Evolutionary conservation across 2,797 vertebrate genomes (phyloP).

Genomic region (Rhodeus uyekii): DNA sequence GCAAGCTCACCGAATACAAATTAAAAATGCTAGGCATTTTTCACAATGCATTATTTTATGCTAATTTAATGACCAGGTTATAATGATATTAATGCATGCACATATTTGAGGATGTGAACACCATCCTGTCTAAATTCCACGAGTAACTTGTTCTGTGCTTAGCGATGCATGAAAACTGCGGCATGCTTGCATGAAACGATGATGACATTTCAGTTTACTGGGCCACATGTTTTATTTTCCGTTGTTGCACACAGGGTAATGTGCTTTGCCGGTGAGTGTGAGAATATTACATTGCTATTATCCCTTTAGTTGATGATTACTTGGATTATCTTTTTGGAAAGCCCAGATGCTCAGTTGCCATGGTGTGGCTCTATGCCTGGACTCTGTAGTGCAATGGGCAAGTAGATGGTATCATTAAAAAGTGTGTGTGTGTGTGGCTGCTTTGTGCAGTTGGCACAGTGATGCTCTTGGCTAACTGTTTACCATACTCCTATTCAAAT

Average conservation of each 20-base stretch:
- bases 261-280: slow-evolving; percentile 27
- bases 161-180: neutral
- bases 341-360: slow-evolving; percentile 35
- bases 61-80: slow-evolving; percentile 55
- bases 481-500: slow-evolving; percentile 30
- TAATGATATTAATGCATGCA: slow-evolving; percentile 56
- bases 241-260: slow-evolving; percentile 16
- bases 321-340: slow-evolving; percentile 43
- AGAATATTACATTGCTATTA: slow-evolving; percentile 38
- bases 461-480: slow-evolving; percentile 33
- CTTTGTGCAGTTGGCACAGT: slow-evolving; percentile 30
- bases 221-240: neutral
- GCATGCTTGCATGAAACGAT: neutral
- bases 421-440: neutral
- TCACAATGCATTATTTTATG: slow-evolving; percentile 56
- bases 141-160: slow-evolving; percentile 15
- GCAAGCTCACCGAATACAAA: slow-evolving; percentile 55
- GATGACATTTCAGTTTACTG: neutral
- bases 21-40: slow-evolving; percentile 45
- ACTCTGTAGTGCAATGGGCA: slow-evolving; percentile 40
- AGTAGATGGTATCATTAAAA: slow-evolving; percentile 28
- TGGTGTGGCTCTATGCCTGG: slow-evolving; percentile 42
- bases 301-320: slow-evolving; percentile 38
- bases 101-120: slow-evolving; percentile 49
- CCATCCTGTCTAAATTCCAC: slow-evolving; percentile 24